These are phyloP conservation scores for Nymphalis polychloros DNA, from an alignment of 2,888 invertebrate species.

Conservation along the genomic window DNA sequence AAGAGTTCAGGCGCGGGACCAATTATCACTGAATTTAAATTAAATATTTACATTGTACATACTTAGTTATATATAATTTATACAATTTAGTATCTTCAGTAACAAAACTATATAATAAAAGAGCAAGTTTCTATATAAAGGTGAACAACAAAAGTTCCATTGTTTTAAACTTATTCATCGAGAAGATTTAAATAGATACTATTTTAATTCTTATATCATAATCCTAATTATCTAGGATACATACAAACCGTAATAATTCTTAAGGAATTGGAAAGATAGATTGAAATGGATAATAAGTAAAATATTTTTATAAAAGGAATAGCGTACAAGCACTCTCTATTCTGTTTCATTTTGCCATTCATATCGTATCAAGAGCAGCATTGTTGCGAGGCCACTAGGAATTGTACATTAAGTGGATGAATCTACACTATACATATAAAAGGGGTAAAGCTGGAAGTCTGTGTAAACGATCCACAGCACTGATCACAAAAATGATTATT, in stretches of 20 bases:
- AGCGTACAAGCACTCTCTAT: neutral
- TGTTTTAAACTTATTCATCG: neutral
- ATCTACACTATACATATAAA: neutral
- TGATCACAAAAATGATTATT: too few relatives aligned
- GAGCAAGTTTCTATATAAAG: too few relatives aligned
- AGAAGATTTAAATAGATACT: neutral
- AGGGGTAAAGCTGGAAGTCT: neutral
- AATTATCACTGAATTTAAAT: too few relatives aligned
- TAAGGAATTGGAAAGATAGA: neutral
- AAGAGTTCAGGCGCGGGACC: too few relatives aligned
- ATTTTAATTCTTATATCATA: neutral
- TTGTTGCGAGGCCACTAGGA: constrained; percentile 28
- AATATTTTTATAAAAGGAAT: neutral
- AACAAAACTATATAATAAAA: too few relatives aligned
- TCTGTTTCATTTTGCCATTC: constrained; percentile 24
- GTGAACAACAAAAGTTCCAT: neutral
- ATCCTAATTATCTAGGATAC: neutral
- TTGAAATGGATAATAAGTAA: neutral
- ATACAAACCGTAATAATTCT: neutral
- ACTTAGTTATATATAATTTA: too few relatives aligned
- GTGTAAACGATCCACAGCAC: too few relatives aligned
- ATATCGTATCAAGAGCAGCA: constrained; percentile 25
- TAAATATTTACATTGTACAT: too few relatives aligned
- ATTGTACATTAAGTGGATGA: constrained; percentile 15
- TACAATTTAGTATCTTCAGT: too few relatives aligned